These are phyloP conservation scores for Sebastes matsubarae DNA, from an alignment of 2,797 vertebrate species.

Conservation along the genomic window DNA sequence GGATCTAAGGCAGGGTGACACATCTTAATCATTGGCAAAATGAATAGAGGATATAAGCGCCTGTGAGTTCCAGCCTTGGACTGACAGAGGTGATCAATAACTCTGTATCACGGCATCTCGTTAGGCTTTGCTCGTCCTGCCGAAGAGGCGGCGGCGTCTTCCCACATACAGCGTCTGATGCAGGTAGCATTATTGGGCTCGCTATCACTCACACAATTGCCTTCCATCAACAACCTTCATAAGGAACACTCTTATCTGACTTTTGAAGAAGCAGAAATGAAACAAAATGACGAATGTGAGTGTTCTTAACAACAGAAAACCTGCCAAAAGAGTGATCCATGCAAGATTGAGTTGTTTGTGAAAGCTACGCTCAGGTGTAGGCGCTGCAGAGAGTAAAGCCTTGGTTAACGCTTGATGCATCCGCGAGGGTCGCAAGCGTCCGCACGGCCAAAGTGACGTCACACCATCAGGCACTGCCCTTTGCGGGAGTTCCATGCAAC, in stretches of 20 bases:
- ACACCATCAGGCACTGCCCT: too few relatives aligned
- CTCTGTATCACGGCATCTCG: constrained; percentile 42
- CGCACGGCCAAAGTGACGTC: rapidly evolving
- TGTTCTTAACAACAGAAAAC: background rate
- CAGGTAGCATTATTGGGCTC: background rate
- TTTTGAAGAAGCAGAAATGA: constrained; percentile 2
- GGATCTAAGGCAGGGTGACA: constrained; percentile 41
- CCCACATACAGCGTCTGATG: background rate
- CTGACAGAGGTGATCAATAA: constrained; percentile 74
- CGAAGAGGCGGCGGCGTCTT: constrained; percentile 11
- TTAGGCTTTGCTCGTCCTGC: constrained; percentile 38
- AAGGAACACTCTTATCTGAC: constrained; percentile 9
- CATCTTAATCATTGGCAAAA: constrained; percentile 63
- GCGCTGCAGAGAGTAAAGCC: background rate
- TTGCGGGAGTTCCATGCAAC: too few relatives aligned
- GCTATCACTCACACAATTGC: constrained; percentile 8
- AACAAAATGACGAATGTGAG: constrained; percentile 3
- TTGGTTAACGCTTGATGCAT: too few relatives aligned
- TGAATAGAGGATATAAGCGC: constrained; percentile 59
- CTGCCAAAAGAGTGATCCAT: background rate
- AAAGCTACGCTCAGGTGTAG: background rate
- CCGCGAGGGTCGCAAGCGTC: too few relatives aligned
- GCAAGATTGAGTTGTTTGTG: background rate
- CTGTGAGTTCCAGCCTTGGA: constrained; percentile 46
- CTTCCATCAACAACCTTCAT: background rate